Conservation (phyloP, 2,113 vertebrate genomes). For the Picathartes gymnocephalus region DNA sequence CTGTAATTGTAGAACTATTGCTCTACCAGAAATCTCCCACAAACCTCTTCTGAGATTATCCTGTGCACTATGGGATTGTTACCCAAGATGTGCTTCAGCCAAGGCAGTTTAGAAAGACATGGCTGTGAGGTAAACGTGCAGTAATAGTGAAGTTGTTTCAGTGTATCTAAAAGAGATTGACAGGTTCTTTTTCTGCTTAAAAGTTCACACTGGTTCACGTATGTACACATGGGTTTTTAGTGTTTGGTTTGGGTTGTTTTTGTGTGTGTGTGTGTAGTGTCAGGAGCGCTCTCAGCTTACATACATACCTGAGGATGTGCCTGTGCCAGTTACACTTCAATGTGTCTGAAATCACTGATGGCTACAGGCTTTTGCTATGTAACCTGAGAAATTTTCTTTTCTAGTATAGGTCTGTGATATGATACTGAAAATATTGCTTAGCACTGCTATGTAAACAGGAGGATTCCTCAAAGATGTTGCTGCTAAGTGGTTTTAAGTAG, state of each 20-base stretch:
- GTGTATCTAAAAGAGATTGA: neutral
- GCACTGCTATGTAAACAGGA: neutral
- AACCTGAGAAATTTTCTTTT: neutral
- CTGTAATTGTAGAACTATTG: neutral
- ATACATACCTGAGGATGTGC: rapidly evolving
- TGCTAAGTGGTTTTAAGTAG: neutral
- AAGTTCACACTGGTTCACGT: neutral
- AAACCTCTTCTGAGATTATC: neutral
- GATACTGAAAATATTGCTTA: neutral
- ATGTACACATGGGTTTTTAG: rapidly evolving
- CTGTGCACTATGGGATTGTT: neutral
- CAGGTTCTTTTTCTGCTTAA: neutral
- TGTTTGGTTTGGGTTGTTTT: neutral
- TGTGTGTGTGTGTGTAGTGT: neutral
- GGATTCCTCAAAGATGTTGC: neutral
- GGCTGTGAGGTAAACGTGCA: neutral
- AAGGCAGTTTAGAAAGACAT: neutral
- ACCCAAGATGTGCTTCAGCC: neutral
- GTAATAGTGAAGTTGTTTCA: neutral
- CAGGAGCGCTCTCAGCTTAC: neutral
- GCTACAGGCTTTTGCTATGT: neutral
- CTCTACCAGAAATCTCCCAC: neutral
- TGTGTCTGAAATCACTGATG: neutral
- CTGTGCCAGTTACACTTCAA: neutral
- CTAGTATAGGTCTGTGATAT: neutral